Percentiles rank a stretch among this genome's conserved stretches.
Conservation (phyloP, 2,113 vertebrate species). For the Daubentonia madagascariensis region DNA sequence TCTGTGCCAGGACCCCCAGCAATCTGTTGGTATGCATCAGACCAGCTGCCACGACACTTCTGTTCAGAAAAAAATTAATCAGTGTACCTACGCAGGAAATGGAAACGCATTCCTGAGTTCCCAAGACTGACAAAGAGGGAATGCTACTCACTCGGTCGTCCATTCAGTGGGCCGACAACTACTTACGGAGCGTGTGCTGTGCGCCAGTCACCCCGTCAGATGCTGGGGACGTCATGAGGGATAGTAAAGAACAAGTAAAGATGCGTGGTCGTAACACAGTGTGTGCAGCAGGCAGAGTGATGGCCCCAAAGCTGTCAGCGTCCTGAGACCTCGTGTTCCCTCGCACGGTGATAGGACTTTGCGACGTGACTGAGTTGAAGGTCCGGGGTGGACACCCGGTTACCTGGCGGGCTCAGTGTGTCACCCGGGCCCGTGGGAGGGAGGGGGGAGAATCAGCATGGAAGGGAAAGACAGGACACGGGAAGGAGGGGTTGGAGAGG, state of each 20-base stretch:
- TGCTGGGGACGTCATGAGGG: not conserved
- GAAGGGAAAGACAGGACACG: too few relatives aligned
- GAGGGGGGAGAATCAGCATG: too few relatives aligned
- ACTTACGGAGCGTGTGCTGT: accelerated
- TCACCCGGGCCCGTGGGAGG: not conserved
- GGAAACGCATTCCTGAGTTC: accelerated
- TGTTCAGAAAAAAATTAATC: not conserved
- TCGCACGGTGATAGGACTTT: not conserved
- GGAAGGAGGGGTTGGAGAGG: accelerated
- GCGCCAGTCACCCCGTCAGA: not conserved
- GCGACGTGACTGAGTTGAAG: not conserved
- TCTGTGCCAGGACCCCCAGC: not conserved
- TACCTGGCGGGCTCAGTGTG: not conserved
- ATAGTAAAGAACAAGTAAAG: not conserved
- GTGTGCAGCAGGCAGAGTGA: not conserved
- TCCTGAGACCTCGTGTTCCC: not conserved
- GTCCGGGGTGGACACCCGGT: not conserved
- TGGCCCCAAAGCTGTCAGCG: not conserved
- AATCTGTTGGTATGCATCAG: accelerated
- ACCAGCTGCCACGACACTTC: not conserved
- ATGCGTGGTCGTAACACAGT: accelerated
- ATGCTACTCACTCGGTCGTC: not conserved
- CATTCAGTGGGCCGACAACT: not conserved
- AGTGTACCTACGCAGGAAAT: accelerated
- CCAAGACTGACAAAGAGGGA: not conserved